These are phyloP conservation scores for Lithosia quadra DNA, from an alignment of 2,888 invertebrate species.

Conservation along the genomic window DNA sequence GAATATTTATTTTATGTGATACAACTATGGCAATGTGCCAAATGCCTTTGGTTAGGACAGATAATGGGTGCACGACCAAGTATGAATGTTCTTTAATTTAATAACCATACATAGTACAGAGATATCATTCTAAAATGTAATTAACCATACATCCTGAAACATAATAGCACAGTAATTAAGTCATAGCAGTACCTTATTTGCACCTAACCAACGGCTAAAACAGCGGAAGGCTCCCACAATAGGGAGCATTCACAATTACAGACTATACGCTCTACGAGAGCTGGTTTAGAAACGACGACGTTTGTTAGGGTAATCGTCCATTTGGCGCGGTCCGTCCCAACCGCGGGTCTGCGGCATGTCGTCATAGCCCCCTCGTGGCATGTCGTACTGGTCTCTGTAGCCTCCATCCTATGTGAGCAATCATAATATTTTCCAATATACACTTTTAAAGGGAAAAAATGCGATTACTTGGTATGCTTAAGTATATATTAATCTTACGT, in stretches of 20 bases:
- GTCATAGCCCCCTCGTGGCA: slow-evolving; percentile 80
- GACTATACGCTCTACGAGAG: slow-evolving; percentile 33
- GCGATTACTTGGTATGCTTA: slow-evolving; percentile 20
- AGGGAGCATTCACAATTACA: slow-evolving; percentile 36
- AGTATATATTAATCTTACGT: not conserved
- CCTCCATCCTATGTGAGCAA: slow-evolving; percentile 86
- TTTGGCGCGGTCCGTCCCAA: slow-evolving; percentile 86
- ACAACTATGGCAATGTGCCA: slow-evolving; percentile 36
- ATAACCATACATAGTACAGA: not conserved
- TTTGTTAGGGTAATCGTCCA: slow-evolving; percentile 89
- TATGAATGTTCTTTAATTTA: not conserved
- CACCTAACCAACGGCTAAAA: slow-evolving; percentile 51
- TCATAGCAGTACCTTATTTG: slow-evolving; percentile 40
- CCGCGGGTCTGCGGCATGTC: slow-evolving; percentile 85
- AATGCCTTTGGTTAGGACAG: slow-evolving; percentile 51
- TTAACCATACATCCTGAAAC: not conserved
- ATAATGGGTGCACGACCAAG: slow-evolving; percentile 37
- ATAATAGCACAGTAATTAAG: not conserved
- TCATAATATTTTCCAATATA: slow-evolving; percentile 83
- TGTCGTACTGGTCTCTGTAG: slow-evolving; percentile 86
- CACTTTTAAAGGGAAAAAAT: slow-evolving; percentile 33
- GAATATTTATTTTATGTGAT: slow-evolving; percentile 36
- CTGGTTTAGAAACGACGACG: slow-evolving; percentile 87
- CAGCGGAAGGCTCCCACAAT: slow-evolving; percentile 29
- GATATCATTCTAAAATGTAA: not conserved